A percentile compares a stretch with the other conserved stretches of the same genome.
These are phyloP conservation scores for Onychostoma macrolepis DNA, from an alignment of 2,113 vertebrate genomes.

Conservation along the genomic window DNA sequence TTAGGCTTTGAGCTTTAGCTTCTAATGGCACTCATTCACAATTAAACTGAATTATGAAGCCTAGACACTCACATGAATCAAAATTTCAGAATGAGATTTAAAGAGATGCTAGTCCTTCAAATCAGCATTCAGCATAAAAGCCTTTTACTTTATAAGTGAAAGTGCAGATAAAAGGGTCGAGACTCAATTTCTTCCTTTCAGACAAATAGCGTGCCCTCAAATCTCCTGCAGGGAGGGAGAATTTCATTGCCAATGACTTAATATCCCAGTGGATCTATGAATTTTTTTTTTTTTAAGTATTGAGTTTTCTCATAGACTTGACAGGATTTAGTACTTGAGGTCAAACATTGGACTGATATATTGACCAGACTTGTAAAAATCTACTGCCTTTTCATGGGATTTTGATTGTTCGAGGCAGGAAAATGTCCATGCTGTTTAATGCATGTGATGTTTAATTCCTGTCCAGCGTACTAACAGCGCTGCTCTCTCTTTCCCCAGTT, in stretches of 20 bases:
- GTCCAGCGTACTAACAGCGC: not conserved
- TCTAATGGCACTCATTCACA: not conserved
- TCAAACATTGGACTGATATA: not conserved
- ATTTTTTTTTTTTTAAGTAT: not conserved
- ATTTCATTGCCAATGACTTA: not conserved
- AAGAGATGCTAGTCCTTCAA: not conserved
- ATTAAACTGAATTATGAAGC: slow-evolving; percentile 12
- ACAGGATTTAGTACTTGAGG: not conserved
- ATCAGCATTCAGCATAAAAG: slow-evolving; percentile 18
- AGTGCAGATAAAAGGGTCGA: not conserved
- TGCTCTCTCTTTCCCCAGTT: slow-evolving; percentile 74
- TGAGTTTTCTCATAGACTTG: not conserved
- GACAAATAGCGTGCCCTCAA: not conserved
- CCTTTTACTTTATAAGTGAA: slow-evolving; percentile 2
- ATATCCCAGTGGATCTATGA: not conserved
- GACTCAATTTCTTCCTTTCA: not conserved
- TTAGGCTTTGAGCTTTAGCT: slow-evolving; percentile 9
- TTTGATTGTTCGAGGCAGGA: slow-evolving; percentile 50
- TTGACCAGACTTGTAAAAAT: not conserved
- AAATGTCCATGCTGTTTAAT: slow-evolving; percentile 71
- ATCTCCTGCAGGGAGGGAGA: not conserved
- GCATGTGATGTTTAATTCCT: not conserved
- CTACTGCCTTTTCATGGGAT: not conserved
- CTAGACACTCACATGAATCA: not conserved
- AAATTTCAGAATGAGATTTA: not conserved